Evolutionary conservation across 2,888 invertebrate genomes (phyloP), one percentile per base, ranked within the genome.

Genomic region (Caprella mutica): DNA sequence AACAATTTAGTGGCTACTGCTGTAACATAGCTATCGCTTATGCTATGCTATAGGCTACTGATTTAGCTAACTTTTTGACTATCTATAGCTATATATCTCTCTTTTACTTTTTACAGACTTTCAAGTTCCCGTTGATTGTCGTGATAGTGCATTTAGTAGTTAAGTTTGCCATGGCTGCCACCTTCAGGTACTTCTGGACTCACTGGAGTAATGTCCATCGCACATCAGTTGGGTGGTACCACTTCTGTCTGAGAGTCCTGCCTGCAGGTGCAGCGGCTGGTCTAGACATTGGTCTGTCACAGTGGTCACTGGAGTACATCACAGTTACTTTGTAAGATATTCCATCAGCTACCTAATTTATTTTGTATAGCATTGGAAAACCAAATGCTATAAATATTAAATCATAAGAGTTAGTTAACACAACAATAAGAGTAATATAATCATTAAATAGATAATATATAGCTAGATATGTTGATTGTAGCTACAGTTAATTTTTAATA

Each of bases 251-350:
- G 54, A 82, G 84, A 59, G 80, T 96, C 57, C 85, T 83, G 0
- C 85, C 86, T 2, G 83, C 88, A 56, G 97, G 96, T 5, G 75
- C 96, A 40, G 89, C 92, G 55, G 93, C 94, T 71, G 93, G 93
- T 2, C 80, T 98, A 55, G 98, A 99, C 71, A 93, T 98, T 68
- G 93, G 93, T 3, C 85, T 98, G 71, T 97, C 96, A 1, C 96
- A 96, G 73, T 98, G 97, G 97, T 94, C 93, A 14, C 79, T 98
- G 59, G 91, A 91, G 70, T 80, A 93, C 67, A 91, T 97, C 51
- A 61, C 60, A 6, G 61, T 67, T 19, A 56, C 66, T 26, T 55
- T 67, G 59, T 91, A 97, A 63, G 54, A n/a, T n/a, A n/a, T n/a
- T n/a, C n/a, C n/a, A n/a, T n/a, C n/a, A n/a, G n/a, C n/a, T n/a